These are phyloP conservation scores for Amphipoea oculea DNA, from an alignment of 2,888 invertebrate genomes.

Conservation along the genomic window DNA sequence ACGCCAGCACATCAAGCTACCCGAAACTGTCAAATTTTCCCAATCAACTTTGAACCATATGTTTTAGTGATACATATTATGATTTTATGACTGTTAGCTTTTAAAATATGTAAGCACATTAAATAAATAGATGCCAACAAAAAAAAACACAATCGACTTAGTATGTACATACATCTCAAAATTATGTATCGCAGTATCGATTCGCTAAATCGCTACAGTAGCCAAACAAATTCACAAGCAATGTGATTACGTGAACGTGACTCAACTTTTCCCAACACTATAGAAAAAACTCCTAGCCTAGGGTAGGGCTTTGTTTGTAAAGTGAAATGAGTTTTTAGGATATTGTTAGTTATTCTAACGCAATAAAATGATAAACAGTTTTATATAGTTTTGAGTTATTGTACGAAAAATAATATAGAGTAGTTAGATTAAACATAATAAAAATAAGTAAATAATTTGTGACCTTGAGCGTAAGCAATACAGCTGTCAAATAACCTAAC, in stretches of 20 bases:
- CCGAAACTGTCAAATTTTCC: too few relatives aligned
- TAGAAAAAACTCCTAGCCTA: slow-evolving; percentile 17
- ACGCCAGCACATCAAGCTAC: too few relatives aligned
- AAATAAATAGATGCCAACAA: too few relatives aligned
- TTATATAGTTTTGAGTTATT: slow-evolving; percentile 13
- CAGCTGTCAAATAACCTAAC: slow-evolving; percentile 75
- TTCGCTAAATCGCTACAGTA: neutral
- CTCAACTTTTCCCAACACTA: slow-evolving; percentile 24
- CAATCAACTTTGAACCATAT: too few relatives aligned
- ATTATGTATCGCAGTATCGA: too few relatives aligned
- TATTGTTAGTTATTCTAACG: neutral
- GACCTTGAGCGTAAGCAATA: slow-evolving; percentile 73
- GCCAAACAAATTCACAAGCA: too few relatives aligned
- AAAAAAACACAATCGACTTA: too few relatives aligned
- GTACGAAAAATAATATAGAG: slow-evolving; percentile 1
- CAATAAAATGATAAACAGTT: slow-evolving; percentile 9
- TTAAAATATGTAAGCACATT: too few relatives aligned
- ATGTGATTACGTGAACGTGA: neutral
- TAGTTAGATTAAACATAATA: slow-evolving; percentile 7
- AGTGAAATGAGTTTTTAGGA: slow-evolving; percentile 19
- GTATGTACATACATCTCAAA: too few relatives aligned
- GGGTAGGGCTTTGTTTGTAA: slow-evolving; percentile 63
- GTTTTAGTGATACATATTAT: too few relatives aligned
- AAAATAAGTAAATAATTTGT: slow-evolving; percentile 61
- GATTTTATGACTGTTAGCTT: too few relatives aligned